Evolutionary conservation across 2,797 vertebrate species (phyloP).

Genomic region (Pelochelys cantorii): DNA sequence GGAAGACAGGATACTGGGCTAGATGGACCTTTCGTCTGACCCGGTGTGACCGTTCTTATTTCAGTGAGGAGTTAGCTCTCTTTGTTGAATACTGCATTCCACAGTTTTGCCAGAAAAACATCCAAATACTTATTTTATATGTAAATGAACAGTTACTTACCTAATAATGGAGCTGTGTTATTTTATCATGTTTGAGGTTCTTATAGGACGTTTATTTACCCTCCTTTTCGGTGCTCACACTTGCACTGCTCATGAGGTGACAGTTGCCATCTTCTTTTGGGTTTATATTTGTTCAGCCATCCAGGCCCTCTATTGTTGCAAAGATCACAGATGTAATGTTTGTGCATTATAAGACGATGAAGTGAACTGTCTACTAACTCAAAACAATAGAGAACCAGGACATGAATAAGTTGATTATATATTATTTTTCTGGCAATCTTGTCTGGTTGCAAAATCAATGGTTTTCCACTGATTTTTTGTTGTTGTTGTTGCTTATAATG

Average conservation of each 20-base stretch:
- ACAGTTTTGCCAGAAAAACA: background rate
- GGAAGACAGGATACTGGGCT: too few species aligned
- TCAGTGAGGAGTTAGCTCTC: background rate
- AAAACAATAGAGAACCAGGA: constrained; percentile 46
- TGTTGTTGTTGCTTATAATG: constrained; percentile 12
- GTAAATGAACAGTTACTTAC: background rate
- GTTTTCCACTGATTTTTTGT: constrained; percentile 23
- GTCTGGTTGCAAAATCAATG: constrained; percentile 56
- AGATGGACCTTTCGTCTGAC: too few species aligned
- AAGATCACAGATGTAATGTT: constrained; percentile 26
- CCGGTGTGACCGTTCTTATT: background rate
- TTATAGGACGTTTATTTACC: background rate
- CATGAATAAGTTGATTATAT: constrained; percentile 44
- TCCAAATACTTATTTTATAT: background rate
- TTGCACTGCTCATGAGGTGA: background rate
- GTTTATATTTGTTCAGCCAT: constrained; percentile 10
- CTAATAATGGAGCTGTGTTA: background rate
- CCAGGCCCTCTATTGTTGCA: constrained; percentile 20
- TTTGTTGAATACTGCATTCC: background rate
- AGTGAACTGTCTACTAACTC: constrained; percentile 41
- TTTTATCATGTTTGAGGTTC: background rate
- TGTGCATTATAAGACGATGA: constrained; percentile 35
- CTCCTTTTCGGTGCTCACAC: background rate
- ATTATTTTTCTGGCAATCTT: constrained; percentile 13
- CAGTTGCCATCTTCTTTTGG: constrained; percentile 20